Conservation (phyloP, 1,140 invertebrate genomes). For the Plectus sambesii region DNA sequence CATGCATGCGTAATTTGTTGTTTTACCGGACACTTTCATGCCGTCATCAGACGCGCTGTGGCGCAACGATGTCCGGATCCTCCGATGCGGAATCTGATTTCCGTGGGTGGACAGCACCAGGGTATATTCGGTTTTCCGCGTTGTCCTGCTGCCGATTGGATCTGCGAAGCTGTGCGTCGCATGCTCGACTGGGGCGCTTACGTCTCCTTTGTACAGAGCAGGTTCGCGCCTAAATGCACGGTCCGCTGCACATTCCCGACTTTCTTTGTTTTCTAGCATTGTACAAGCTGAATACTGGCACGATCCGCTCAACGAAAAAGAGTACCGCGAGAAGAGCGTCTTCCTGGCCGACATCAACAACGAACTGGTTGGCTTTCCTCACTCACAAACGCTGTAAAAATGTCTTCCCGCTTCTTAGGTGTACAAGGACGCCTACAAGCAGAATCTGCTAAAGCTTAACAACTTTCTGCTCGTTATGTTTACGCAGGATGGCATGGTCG, state of each 20-base stretch:
- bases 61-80: slow-evolving; percentile 78
- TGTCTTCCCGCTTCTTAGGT: slow-evolving; percentile 21
- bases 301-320: slow-evolving; percentile 71
- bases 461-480: slow-evolving; percentile 89
- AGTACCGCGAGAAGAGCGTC: slow-evolving; percentile 64
- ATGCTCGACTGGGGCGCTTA: slow-evolving; percentile 79
- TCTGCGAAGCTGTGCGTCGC: slow-evolving; percentile 69
- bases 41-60: slow-evolving; percentile 71
- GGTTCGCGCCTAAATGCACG: too few relatives aligned
- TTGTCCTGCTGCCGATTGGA: slow-evolving; percentile 53
- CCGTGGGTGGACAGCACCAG: slow-evolving; percentile 91
- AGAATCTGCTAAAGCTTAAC: slow-evolving; percentile 65
- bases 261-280: slow-evolving; percentile 52
- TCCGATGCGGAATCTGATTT: slow-evolving; percentile 72
- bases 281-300: slow-evolving; percentile 98
- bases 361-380: slow-evolving; percentile 52
- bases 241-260: too few relatives aligned
- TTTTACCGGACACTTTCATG: slow-evolving; percentile 32
- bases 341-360: slow-evolving; percentile 96
- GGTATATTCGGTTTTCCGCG: slow-evolving; percentile 64
- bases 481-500: slow-evolving; percentile 74
- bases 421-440: slow-evolving; percentile 55
- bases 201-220: slow-evolving; percentile 46
- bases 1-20: slow-evolving; percentile 24
- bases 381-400: slow-evolving; percentile 4